Conservation (phyloP, 2,888 invertebrate species). For the Xestia rhomboidea region DNA sequence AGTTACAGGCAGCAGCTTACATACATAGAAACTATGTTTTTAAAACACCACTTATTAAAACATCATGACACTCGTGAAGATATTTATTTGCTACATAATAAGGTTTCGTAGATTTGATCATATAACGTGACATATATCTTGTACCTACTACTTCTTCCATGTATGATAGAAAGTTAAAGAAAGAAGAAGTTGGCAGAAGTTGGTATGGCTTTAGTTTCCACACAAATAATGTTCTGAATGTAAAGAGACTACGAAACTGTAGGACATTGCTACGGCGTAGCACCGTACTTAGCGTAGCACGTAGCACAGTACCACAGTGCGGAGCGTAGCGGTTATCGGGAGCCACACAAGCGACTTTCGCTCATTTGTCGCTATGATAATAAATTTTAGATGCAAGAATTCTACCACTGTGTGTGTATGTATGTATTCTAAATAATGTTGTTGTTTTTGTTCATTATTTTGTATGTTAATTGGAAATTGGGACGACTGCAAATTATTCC, state of each 20-base stretch:
- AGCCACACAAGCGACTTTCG: background rate
- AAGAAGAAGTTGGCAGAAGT: no score
- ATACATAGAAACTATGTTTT: no score
- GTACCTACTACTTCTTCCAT: background rate
- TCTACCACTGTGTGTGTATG: background rate
- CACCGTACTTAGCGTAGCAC: background rate
- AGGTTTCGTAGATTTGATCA: background rate
- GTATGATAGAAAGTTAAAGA: background rate
- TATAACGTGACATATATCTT: background rate
- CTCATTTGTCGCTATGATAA: background rate
- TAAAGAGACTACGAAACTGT: background rate
- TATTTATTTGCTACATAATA: background rate
- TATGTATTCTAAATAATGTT: background rate
- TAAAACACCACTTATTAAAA: background rate
- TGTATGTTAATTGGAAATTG: background rate
- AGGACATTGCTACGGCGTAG: constrained; percentile 37
- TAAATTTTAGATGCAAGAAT: background rate
- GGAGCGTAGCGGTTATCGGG: background rate
- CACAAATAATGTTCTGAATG: background rate
- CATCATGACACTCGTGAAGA: background rate
- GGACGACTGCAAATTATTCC: background rate
- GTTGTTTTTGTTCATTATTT: background rate
- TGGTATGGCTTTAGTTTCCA: background rate
- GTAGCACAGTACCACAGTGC: background rate
- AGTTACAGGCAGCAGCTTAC: no score